These are phyloP conservation scores for Lasioglossum morio DNA, from an alignment of 2,888 invertebrate species.

Conservation along the genomic window DNA sequence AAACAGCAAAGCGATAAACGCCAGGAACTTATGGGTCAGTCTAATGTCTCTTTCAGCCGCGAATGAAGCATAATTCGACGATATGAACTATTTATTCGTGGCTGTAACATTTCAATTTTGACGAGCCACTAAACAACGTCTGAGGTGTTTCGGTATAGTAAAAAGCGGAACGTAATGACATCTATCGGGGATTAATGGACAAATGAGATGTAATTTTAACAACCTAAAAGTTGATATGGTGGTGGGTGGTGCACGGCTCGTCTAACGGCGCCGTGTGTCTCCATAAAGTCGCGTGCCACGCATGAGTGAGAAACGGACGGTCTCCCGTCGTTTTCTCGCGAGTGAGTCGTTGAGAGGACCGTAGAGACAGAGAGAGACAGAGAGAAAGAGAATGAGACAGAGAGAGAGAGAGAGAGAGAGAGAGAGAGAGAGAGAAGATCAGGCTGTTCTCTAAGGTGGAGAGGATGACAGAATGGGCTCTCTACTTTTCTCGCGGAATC, in stretches of 20 bases:
- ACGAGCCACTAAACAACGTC: not conserved
- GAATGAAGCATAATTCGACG: not conserved
- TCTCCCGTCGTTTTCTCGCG: slow-evolving; percentile 38
- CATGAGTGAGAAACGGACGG: slow-evolving; percentile 58
- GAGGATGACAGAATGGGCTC: slow-evolving; percentile 58
- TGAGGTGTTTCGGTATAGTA: not conserved
- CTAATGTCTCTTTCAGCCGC: not conserved
- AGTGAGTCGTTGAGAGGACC: slow-evolving; percentile 31
- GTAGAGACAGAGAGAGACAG: not conserved
- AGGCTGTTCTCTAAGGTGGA: slow-evolving; percentile 18
- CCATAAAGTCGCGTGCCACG: slow-evolving; percentile 68
- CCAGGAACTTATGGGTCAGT: not conserved
- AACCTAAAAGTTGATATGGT: slow-evolving; percentile 29
- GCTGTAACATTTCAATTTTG: not conserved
- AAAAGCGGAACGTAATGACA: not conserved
- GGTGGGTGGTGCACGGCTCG: slow-evolving; percentile 4
- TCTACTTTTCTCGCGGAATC: slow-evolving; percentile 71
- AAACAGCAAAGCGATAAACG: not conserved
- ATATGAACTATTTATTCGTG: not conserved
- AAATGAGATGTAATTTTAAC: slow-evolving; percentile 40
- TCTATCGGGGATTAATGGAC: not conserved
- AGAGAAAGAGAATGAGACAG: not conserved
- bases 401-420: slow-evolving; percentile 2
- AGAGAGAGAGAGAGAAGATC: not conserved
- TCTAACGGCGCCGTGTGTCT: slow-evolving; percentile 63